Evolutionary conservation across 2,113 vertebrate genomes (phyloP), one percentile per base, ranked within the genome.

Genomic region (Clarias macrocephalus): DNA sequence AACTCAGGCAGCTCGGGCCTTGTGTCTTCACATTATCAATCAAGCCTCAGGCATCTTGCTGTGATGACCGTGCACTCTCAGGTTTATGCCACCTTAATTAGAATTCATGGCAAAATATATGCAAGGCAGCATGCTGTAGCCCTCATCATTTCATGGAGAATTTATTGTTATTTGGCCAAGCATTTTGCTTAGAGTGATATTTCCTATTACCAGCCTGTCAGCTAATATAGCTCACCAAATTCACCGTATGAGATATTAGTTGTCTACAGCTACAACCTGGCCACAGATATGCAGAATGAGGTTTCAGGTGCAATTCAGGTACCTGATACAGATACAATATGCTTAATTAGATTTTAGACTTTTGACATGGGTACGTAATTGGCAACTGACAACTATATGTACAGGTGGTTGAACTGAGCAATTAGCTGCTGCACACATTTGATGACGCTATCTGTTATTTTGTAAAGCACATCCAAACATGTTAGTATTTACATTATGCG

Each of bases 71-170:
- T 96, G 96, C 96, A 96, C 93, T 95, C 96, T 95, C 94, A 94
- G 94, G 94, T 96, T 96, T 92, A 94, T 2, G 84, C 94, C 94
- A 68, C 88, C 59, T 95, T 97, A 97, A 97, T 97, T 97, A 97
- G 95, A 97, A 97, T 97, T 97, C 96, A 97, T 97, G 96, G 95
- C 95, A 96, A 96, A 97, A 97, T 96, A 96, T 96, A 97, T 97
- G 95, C 96, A 95, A 97, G 96, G 96, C 97, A 97, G 96, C 95
- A 1, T 96, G 96, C 95, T 95, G 95, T 96, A 96, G 94, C 95
- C 95, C 96, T 97, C 96, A 96, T 97, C 97, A 96, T 97, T 97
- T 96, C 96, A 95, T 95, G 96, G 95, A 95, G 96, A 96, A 96
- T 97, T 95, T 96, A 96, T 96, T 96, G 95, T 96, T 97, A 97